Conservation (phyloP, 2,888 invertebrate species). For the Entomobrya multifasciata region DNA sequence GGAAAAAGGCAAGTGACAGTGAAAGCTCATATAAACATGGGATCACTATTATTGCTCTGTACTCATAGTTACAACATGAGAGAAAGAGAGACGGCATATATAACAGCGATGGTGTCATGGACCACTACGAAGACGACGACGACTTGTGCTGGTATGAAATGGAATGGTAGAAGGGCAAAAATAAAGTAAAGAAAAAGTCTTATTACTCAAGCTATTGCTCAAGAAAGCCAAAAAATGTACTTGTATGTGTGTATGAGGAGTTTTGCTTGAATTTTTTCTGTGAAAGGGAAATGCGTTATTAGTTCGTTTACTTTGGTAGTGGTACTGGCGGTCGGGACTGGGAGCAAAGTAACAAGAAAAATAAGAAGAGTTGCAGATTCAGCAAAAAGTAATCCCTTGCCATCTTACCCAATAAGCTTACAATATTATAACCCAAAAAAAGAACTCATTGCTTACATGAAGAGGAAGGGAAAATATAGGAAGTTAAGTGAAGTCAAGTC, state of each 20-base stretch:
- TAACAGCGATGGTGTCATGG: too few species aligned
- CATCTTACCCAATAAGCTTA: slow-evolving; percentile 23
- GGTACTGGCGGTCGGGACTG: background rate
- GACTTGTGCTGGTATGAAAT: background rate
- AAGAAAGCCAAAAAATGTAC: background rate
- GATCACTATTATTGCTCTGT: slow-evolving; percentile 40
- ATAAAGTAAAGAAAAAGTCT: background rate
- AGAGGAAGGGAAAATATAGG: background rate
- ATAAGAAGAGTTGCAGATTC: slow-evolving; percentile 54
- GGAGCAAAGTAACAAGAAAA: background rate
- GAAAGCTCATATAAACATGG: slow-evolving; percentile 40
- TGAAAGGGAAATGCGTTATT: slow-evolving; percentile 40
- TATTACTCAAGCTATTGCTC: slow-evolving; percentile 12
- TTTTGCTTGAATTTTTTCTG: slow-evolving; percentile 37
- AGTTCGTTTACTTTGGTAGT: slow-evolving; percentile 11
- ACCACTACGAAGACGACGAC: too few species aligned
- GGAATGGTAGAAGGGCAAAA: background rate
- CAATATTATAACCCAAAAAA: slow-evolving; percentile 26
- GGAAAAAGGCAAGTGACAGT: background rate
- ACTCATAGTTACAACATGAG: slow-evolving; percentile 42
- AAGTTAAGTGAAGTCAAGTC: too few species aligned
- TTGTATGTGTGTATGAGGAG: background rate
- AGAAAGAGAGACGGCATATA: too few species aligned
- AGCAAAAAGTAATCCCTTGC: slow-evolving; percentile 64
- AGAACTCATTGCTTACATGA: background rate